Percentiles rank a stretch among this genome's conserved stretches.
These are phyloP conservation scores for Pristionchus arcanus DNA, from an alignment of 2,888 invertebrate genomes.

Conservation along the genomic window DNA sequence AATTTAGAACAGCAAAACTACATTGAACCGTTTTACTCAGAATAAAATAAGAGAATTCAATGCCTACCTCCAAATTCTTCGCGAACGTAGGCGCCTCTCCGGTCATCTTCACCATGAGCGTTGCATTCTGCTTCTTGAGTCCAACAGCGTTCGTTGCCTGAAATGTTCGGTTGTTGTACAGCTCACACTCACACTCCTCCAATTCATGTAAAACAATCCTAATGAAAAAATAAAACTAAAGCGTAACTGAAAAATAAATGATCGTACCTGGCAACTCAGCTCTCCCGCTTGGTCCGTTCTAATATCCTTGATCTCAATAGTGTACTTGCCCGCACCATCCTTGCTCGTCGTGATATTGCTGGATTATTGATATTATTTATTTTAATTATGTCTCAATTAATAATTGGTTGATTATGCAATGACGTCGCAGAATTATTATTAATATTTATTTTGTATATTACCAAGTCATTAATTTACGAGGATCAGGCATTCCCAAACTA, in stretches of 20 bases:
- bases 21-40: no score
- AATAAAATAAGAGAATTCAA: no score
- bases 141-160: constrained; percentile 79
- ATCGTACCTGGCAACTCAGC: constrained; percentile 66
- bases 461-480: no score
- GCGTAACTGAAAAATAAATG: no score
- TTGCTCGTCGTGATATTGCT: constrained; percentile 73
- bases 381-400: not conserved
- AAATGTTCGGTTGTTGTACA: not conserved
- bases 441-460: no score
- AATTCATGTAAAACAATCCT: no score
- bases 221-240: no score
- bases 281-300: constrained; percentile 74
- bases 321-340: constrained; percentile 68
- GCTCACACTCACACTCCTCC: no score
- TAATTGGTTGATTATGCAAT: no score
- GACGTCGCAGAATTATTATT: no score
- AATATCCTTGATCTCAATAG: constrained; percentile 72
- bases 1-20: no score
- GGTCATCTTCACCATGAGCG: constrained; percentile 72
- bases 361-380: not conserved
- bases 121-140: constrained; percentile 79
- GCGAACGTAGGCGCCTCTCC: constrained; percentile 74
- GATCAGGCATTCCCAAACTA: no score
- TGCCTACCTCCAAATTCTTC: constrained; percentile 62